A percentile compares a stretch with the other conserved stretches of the same genome.
These are phyloP conservation scores for Eupithecia inturbata DNA, from an alignment of 2,888 invertebrate genomes.

Conservation along the genomic window DNA sequence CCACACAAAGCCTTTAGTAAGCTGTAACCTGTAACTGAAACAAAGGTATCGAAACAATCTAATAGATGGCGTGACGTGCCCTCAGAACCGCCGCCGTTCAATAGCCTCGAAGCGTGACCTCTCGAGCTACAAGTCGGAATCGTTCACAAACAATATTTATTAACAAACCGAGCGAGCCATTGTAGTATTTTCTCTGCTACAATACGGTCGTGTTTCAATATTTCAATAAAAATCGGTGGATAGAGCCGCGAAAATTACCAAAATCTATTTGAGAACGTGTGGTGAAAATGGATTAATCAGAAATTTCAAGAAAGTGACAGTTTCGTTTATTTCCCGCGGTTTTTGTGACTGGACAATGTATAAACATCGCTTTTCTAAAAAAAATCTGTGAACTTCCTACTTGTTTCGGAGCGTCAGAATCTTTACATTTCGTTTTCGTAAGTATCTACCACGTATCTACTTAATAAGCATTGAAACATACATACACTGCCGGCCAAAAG, in stretches of 20 bases:
- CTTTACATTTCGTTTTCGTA: background rate
- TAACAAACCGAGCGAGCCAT: conserved; percentile 50
- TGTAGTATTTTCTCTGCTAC: conserved; percentile 53
- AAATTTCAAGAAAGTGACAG: conserved; percentile 22
- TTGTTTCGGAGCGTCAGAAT: background rate
- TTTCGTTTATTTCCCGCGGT: conserved; percentile 20
- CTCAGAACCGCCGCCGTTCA: conserved; percentile 51
- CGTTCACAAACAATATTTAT: conserved; percentile 63
- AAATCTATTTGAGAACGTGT: background rate
- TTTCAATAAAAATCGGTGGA: background rate
- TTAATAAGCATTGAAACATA: too few relatives aligned
- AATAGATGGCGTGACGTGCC: conserved; percentile 46
- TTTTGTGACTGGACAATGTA: background rate
- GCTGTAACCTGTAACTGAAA: conserved; percentile 9
- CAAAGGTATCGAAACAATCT: conserved; percentile 3
- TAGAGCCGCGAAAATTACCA: background rate
- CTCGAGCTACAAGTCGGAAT: conserved; percentile 54
- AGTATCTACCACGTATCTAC: background rate
- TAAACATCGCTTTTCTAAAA: background rate
- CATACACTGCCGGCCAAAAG: too few relatives aligned
- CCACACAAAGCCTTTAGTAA: background rate
- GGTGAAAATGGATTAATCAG: conserved; percentile 24
- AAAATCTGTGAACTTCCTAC: background rate
- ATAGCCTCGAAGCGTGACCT: conserved; percentile 57
- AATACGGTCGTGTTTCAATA: conserved; percentile 44